Base-by-base conservation (phyloP, 2,888 invertebrate species). In the Drosophila kokeensis region DNA sequence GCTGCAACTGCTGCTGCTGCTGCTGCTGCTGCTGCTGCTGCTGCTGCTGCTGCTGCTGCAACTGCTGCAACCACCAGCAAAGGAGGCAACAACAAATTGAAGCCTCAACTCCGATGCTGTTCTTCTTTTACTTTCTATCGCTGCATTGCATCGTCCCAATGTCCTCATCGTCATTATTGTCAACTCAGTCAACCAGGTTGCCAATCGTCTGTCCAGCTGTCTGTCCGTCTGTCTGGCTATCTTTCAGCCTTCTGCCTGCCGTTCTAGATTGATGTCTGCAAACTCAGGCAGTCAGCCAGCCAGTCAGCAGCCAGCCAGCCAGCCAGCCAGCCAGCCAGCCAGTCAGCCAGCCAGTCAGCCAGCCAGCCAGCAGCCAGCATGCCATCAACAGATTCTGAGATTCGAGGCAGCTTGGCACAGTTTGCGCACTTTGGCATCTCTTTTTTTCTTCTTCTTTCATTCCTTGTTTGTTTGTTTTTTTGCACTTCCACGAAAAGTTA, bases 81-180 rank as follows among this genome's bases (percentile, higher is more conserved):
- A 54, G 32, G 30, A 52, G 65, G 38, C 60, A 45, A 45, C 45
- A 45, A 45, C 45, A 45, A 45, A 45, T 45, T 45, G 45, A 45
- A 45, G 45, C 45, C 45, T 45, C 45, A 38, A 55, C 38, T 49
- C 27, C 49, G 61, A 65, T 61, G 68, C 73, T 79, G 76, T 55
- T 55, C 59, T 54, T 79, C 81, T 82, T 82, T 83, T 87, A 88
- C 84, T 86, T 88, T 88, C 87, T 86, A 81, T 82, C 81, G 66
- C 62, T 52, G 73, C 72, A 40, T 50, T 67, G 69, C 77, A 78
- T 68, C 76, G 61, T 60, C 59, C 54, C 60, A 42, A 50, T 29
- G 49, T 73, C 84, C 71, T 76, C 78, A 69, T 79, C 88, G 76
- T 86, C 83, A 88, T 86, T 86, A 86, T 86, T 86, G 86, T 86